Percentiles rank a stretch among this genome's conserved stretches.
These are phyloP conservation scores for Phoxinus phoxinus DNA, from an alignment of 2,113 vertebrate genomes.

Conservation along the genomic window DNA sequence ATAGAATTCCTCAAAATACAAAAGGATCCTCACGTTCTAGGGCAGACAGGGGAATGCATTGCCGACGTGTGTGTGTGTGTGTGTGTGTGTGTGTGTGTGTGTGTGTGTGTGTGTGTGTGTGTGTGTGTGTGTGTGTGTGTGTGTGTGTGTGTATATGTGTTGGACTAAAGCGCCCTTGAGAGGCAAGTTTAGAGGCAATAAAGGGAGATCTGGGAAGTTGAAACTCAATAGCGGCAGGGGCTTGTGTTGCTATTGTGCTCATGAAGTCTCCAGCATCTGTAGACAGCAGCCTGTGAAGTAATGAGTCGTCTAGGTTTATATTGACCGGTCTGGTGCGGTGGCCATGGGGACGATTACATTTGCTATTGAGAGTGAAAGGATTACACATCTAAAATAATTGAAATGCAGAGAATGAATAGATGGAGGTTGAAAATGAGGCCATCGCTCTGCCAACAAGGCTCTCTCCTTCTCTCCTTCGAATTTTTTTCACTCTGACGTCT, in stretches of 20 bases:
- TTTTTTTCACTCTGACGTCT: neutral
- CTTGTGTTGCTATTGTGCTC: slow-evolving; percentile 72
- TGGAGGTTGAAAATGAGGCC: slow-evolving; percentile 66
- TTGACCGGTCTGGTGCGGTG: slow-evolving; percentile 78
- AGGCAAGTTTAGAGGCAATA: slow-evolving; percentile 74
- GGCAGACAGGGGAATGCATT: slow-evolving; percentile 19
- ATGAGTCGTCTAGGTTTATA: slow-evolving; percentile 80
- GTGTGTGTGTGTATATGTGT: slow-evolving; percentile 66
- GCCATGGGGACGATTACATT: slow-evolving; percentile 80
- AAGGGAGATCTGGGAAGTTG: slow-evolving; percentile 77
- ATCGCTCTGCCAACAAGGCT: slow-evolving; percentile 43
- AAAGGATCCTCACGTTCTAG: neutral
- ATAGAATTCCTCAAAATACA: neutral
- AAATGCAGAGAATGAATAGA: slow-evolving; percentile 80
- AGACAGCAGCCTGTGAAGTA: slow-evolving; percentile 71
- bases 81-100: slow-evolving; percentile 65
- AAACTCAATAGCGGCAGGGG: slow-evolving; percentile 74
- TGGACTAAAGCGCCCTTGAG: slow-evolving; percentile 79
- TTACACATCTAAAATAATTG: slow-evolving; percentile 81
- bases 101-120: slow-evolving; percentile 55
- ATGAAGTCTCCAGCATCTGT: slow-evolving; percentile 74
- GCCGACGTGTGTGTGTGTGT: slow-evolving; percentile 48
- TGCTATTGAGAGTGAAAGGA: slow-evolving; percentile 80
- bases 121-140: slow-evolving; percentile 65
- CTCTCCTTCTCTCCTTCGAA: neutral